These are phyloP conservation scores for Peromyscus melanophrys DNA, from an alignment of 2,797 vertebrate species.

Conservation along the genomic window DNA sequence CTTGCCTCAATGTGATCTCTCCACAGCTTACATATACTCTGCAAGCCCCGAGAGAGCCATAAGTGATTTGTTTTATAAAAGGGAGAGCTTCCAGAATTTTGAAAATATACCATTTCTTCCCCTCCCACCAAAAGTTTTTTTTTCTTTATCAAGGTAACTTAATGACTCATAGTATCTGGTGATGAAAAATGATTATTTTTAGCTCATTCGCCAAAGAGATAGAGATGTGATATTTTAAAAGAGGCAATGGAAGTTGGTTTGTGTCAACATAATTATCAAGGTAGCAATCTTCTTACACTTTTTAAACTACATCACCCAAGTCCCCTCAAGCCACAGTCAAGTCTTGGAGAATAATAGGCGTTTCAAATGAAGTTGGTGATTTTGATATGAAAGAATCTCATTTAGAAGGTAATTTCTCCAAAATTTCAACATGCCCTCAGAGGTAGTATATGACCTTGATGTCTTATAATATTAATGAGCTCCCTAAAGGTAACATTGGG, in stretches of 20 bases:
- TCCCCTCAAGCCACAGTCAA: slow-evolving; percentile 40
- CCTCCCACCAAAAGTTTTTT: background rate
- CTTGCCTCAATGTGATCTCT: background rate
- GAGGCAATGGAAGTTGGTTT: slow-evolving; percentile 32
- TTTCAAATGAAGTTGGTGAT: slow-evolving; percentile 38
- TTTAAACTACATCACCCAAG: slow-evolving; percentile 41
- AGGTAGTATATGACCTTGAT: slow-evolving; percentile 56
- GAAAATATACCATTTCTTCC: slow-evolving; percentile 3
- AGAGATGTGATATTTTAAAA: slow-evolving; percentile 16
- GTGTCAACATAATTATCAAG: slow-evolving; percentile 58
- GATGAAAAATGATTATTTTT: slow-evolving; percentile 46
- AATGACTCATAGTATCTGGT: background rate
- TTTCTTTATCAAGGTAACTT: slow-evolving; percentile 32
- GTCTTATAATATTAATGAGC: slow-evolving; percentile 64
- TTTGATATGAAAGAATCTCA: slow-evolving; percentile 69
- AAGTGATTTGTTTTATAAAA: slow-evolving; percentile 36
- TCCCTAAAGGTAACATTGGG: slow-evolving; percentile 60
- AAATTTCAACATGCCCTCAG: slow-evolving; percentile 10
- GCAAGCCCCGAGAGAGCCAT: background rate
- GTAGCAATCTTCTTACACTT: slow-evolving; percentile 39
- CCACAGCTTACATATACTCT: background rate
- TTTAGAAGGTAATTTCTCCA: slow-evolving; percentile 55
- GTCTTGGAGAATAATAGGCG: slow-evolving; percentile 35
- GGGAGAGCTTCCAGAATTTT: background rate
- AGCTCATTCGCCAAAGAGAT: slow-evolving; percentile 27